phyloP scores from a whole-genome alignment of 2,797 vertebrate species.

The Parotocinclus haroldoi region DNA sequence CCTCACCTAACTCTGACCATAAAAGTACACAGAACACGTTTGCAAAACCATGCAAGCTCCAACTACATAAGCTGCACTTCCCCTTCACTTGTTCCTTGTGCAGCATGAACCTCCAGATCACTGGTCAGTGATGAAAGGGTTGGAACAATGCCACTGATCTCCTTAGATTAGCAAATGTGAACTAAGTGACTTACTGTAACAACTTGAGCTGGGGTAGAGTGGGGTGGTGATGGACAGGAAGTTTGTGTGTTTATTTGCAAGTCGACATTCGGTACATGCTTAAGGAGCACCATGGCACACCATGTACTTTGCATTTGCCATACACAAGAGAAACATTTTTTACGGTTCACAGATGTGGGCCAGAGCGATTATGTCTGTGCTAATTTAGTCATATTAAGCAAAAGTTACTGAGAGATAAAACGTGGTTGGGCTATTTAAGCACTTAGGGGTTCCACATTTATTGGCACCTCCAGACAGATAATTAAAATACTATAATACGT shows the following conservation, averaged over 20 bases:
- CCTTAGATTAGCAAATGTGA: constrained; percentile 9
- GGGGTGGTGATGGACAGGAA: constrained; percentile 22
- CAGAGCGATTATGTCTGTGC: too few relatives aligned
- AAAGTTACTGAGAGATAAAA: too few relatives aligned
- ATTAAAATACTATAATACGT: too few relatives aligned
- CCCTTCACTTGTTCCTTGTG: neutral
- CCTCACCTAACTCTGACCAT: neutral
- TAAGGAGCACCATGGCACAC: neutral
- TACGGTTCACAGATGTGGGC: too few relatives aligned
- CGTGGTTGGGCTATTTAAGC: too few relatives aligned
- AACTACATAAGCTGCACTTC: neutral
- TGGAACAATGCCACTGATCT: constrained; percentile 16
- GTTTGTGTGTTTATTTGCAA: constrained; percentile 3
- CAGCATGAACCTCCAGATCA: too few relatives aligned
- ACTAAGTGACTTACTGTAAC: constrained; percentile 8
- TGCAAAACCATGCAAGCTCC: constrained; percentile 6
- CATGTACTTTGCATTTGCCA: too few relatives aligned
- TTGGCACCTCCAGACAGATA: too few relatives aligned
- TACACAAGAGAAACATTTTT: too few relatives aligned
- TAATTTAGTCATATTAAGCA: too few relatives aligned
- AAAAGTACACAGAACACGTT: neutral
- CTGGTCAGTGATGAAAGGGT: neutral
- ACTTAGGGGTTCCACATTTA: too few relatives aligned
- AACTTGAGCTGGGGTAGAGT: neutral
- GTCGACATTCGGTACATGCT: neutral